Percentiles rank a stretch among this genome's conserved stretches.
phyloP scores from a whole-genome alignment of 2,888 invertebrate species.

The Ephialtes manifestator region DNA sequence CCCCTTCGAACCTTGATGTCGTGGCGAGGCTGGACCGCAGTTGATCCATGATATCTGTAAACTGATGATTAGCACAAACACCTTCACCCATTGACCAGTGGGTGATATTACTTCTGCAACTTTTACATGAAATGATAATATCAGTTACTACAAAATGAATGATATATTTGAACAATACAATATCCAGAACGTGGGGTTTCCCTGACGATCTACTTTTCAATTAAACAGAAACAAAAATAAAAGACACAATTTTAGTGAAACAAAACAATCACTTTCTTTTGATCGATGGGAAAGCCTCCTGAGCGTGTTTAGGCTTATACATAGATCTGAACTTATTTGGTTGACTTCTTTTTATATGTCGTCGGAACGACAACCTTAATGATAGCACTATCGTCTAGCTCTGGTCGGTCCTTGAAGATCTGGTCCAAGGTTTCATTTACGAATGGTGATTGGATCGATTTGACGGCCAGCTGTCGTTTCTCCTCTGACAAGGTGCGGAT shows the following conservation, averaged over 20 bases:
- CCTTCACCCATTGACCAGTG: neutral
- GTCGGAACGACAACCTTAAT: neutral
- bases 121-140: neutral
- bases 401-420: neutral
- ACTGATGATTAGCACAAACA: neutral
- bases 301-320: neutral
- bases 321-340: neutral
- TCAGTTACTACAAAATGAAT: neutral
- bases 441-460: neutral
- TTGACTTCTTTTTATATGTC: neutral
- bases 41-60: constrained; percentile 8
- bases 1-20: no score
- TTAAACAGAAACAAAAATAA: no score
- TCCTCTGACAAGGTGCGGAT: neutral
- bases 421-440: neutral
- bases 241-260: no score
- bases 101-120: constrained; percentile 4
- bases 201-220: neutral
- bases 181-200: neutral
- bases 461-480: neutral
- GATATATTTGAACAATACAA: no score
- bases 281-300: neutral
- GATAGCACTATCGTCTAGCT: neutral
- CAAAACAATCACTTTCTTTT: no score
- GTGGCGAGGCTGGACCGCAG: neutral